phyloP scores from a whole-genome alignment of 2,797 vertebrate species.

The Pachyuromys duprasi region DNA sequence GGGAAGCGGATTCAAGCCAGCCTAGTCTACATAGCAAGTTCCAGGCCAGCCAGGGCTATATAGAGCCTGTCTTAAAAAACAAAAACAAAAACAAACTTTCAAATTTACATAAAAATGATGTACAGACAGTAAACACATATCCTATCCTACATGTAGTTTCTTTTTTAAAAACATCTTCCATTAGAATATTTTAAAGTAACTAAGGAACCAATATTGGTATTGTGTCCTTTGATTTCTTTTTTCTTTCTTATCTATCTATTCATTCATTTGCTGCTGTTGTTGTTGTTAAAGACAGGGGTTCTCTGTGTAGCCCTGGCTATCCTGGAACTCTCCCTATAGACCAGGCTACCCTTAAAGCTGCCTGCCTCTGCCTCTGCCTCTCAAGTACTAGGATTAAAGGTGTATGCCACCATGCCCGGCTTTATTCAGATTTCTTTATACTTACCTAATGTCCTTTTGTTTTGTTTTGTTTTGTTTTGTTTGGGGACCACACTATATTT shows the following conservation, averaged over 20 bases:
- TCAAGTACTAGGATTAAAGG: not conserved
- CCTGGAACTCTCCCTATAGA: no score
- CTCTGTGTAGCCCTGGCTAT: no score
- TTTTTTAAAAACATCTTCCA: not conserved
- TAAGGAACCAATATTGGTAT: not conserved
- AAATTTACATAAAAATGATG: conserved; percentile 7
- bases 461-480: no score
- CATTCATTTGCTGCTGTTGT: no score
- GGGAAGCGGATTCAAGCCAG: not conserved
- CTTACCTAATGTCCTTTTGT: not conserved
- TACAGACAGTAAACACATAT: not conserved
- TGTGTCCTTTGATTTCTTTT: not conserved
- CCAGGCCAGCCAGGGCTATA: not conserved
- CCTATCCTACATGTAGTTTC: no score
- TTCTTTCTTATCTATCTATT: no score
- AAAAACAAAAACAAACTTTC: not conserved
- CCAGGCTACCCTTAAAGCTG: not conserved
- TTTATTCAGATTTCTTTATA: not conserved
- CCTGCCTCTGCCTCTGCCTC: not conserved
- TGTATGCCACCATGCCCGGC: not conserved
- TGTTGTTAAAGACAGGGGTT: no score
- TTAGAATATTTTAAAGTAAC: not conserved
- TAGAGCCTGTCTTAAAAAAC: not conserved
- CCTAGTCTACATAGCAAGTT: not conserved
- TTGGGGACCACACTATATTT: not conserved